Evolutionary conservation across 2,797 vertebrate species (phyloP).

Genomic region (Tragelaphus oryx): DNA sequence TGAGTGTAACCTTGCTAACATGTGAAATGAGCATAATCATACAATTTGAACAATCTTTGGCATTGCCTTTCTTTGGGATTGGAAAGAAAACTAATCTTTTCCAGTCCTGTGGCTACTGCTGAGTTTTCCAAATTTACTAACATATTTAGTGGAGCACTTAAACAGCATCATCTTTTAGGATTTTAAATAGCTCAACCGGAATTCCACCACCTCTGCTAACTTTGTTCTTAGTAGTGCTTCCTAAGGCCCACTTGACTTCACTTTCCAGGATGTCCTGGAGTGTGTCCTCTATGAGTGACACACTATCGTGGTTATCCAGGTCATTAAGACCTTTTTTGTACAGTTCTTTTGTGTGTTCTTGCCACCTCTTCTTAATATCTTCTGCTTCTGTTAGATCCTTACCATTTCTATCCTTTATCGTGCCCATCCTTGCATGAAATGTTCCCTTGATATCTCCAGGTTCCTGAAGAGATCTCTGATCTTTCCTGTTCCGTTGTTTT

Average conservation of each 20-base stretch:
- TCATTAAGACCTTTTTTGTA: neutral
- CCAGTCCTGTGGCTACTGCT: neutral
- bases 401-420: neutral
- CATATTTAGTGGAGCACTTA: neutral
- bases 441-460: neutral
- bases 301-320: neutral
- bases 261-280: neutral
- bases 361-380: neutral
- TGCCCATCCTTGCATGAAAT: neutral
- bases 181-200: neutral
- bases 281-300: neutral
- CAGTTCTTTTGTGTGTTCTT: neutral
- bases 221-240: neutral
- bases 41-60: neutral
- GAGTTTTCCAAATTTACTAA: neutral
- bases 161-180: neutral
- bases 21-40: neutral
- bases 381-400: neutral
- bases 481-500: neutral
- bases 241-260: neutral
- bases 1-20: neutral
- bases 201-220: neutral
- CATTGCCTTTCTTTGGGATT: neutral
- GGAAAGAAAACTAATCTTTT: neutral
- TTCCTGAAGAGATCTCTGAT: neutral